Conservation (phyloP, 2,888 invertebrate genomes). For the Conchocele bisecta region DNA sequence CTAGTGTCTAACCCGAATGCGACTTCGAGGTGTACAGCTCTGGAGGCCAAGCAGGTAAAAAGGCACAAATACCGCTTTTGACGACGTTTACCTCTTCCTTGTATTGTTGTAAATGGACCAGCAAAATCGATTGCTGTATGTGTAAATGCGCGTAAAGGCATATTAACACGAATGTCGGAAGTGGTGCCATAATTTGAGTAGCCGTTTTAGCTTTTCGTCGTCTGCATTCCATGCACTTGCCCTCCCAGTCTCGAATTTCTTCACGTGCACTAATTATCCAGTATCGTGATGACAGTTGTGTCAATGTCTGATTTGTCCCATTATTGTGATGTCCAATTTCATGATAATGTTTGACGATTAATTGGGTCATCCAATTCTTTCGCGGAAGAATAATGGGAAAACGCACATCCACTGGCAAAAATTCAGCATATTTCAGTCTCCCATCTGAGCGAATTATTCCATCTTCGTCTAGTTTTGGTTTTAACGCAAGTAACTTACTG, state of each 20-base stretch:
- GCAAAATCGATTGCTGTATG: constrained; percentile 15
- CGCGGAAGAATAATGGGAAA: constrained; percentile 45
- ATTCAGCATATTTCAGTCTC: constrained; percentile 27
- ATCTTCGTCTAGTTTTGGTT: constrained; percentile 30
- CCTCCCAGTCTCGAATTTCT: constrained; percentile 36
- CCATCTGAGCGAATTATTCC: constrained; percentile 21
- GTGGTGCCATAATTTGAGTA: constrained; percentile 30
- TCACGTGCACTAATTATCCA: constrained; percentile 49
- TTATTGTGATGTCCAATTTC: constrained; percentile 7
- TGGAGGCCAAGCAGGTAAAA: constrained; percentile 36
- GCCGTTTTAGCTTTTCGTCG: constrained; percentile 2
- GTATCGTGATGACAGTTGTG: constrained; percentile 29
- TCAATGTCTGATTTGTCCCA: constrained; percentile 35
- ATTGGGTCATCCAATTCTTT: constrained; percentile 27
- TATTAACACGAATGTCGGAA: constrained; percentile 8
- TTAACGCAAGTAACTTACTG: constrained; percentile 30
- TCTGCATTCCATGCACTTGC: constrained; percentile 16
- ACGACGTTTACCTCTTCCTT: constrained; percentile 27
- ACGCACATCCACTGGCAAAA: constrained; percentile 31
- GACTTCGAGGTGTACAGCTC: constrained; percentile 51
- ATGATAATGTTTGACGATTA: constrained; percentile 35
- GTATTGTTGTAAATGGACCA: constrained; percentile 27
- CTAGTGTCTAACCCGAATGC: constrained; percentile 34
- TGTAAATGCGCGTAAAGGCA: constrained; percentile 16
- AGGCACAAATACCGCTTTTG: constrained; percentile 21